Conservation (phyloP, 2,888 invertebrate genomes). For the Junonia oenone region DNA sequence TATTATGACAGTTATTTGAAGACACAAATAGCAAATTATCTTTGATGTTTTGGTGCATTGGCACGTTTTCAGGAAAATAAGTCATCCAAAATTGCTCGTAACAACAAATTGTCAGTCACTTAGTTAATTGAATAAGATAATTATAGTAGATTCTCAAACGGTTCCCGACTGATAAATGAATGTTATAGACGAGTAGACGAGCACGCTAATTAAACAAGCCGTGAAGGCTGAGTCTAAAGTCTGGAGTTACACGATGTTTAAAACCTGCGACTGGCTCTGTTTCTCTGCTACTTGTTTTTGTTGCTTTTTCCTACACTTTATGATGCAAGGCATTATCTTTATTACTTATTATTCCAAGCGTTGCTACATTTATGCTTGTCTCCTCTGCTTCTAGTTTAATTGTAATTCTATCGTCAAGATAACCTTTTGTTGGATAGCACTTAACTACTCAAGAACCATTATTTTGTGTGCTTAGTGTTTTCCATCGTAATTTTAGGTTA, state of each 20-base stretch:
- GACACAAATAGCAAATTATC: not conserved
- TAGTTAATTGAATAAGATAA: conserved; percentile 31
- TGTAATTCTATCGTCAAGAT: conserved; percentile 4
- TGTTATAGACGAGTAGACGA: conserved; percentile 21
- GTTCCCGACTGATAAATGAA: conserved; percentile 35
- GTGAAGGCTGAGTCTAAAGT: conserved; percentile 18
- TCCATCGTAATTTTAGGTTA: not conserved
- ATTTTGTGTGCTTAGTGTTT: not conserved
- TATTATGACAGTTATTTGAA: not conserved
- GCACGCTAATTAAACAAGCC: conserved; percentile 27
- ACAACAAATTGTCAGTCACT: conserved; percentile 23
- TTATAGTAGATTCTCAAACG: conserved; percentile 32
- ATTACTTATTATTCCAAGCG: conserved; percentile 21
- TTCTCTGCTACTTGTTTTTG: conserved; percentile 5
- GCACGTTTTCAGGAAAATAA: conserved; percentile 6
- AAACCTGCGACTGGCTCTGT: conserved; percentile 22
- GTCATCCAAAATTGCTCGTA: conserved; percentile 3
- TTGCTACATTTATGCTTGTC: conserved; percentile 11
- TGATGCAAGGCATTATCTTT: conserved; percentile 25
- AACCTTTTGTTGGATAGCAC: not conserved
- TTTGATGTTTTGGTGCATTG: not conserved
- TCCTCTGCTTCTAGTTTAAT: conserved; percentile 16
- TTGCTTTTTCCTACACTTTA: conserved; percentile 18
- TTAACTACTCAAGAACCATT: not conserved
- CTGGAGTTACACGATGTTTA: conserved; percentile 23